Evolutionary conservation across 2,113 vertebrate genomes (phyloP).

Genomic region (Psittacula cyanocephala): DNA sequence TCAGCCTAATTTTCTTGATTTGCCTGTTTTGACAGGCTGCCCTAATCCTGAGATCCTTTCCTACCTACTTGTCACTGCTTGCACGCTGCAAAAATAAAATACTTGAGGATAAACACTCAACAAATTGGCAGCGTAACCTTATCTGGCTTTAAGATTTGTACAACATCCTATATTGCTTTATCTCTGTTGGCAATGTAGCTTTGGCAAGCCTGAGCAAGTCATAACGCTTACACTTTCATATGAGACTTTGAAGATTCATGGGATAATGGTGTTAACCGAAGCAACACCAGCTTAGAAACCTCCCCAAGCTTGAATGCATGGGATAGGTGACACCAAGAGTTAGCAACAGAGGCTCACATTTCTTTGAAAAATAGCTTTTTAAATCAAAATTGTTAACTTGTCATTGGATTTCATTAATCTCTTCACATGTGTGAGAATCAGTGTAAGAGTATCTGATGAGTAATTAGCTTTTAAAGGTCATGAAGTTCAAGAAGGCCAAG

Average conservation of each 20-base stretch:
- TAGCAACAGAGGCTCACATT: neutral
- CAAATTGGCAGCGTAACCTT: fast-evolving
- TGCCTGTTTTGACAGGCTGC: neutral
- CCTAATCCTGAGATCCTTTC: neutral
- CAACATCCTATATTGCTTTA: neutral
- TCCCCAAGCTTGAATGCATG: fast-evolving
- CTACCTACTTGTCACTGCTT: neutral
- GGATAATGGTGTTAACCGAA: neutral
- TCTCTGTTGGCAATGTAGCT: fast-evolving
- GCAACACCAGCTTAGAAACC: neutral
- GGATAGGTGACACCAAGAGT: fast-evolving
- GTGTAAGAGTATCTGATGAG: neutral
- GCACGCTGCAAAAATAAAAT: neutral
- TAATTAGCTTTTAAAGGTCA: neutral
- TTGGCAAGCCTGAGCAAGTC: neutral
- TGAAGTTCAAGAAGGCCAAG: neutral
- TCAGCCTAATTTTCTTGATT: neutral
- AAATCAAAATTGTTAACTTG: neutral
- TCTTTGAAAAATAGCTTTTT: neutral
- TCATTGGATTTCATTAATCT: neutral
- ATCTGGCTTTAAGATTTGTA: neutral
- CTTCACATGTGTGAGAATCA: fast-evolving
- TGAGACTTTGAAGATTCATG: neutral
- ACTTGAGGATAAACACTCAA: fast-evolving
- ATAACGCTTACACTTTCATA: fast-evolving